These are phyloP conservation scores for Hydractinia echinata DNA, from an alignment of 30 jellyfish, hydroid and myxozoan genomes.

Conservation along the genomic window DNA sequence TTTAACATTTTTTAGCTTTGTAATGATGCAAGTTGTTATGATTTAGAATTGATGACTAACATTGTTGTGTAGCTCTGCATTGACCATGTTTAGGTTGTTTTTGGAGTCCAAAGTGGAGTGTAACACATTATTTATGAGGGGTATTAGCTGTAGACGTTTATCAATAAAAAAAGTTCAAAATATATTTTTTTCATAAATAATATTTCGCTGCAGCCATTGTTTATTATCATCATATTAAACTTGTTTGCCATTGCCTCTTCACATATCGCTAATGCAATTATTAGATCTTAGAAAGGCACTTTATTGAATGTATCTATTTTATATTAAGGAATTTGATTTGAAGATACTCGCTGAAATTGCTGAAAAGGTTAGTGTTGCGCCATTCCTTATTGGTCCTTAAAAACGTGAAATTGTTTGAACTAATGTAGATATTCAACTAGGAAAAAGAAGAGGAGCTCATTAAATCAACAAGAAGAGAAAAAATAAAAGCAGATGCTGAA, in stretches of 20 bases:
- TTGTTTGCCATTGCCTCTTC: too few relatives aligned
- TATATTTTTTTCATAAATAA: neutral
- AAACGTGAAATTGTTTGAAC: neutral
- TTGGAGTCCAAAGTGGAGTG: too few relatives aligned
- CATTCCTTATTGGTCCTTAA: neutral
- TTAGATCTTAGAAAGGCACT: neutral
- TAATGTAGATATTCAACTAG: constrained; percentile 2
- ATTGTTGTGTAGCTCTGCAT: too few relatives aligned
- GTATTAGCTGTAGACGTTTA: neutral
- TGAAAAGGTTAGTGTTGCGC: constrained; percentile 35
- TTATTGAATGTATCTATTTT: neutral
- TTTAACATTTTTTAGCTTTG: too few relatives aligned
- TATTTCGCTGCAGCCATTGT: neutral
- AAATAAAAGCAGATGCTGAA: constrained; percentile 75
- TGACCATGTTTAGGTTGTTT: too few relatives aligned
- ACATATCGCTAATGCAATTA: too few relatives aligned
- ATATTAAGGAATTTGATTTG: constrained; percentile 63
- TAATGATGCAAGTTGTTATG: too few relatives aligned
- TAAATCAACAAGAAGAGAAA: constrained; percentile 53
- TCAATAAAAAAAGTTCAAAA: neutral
- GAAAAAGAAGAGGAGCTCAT: constrained; percentile 34
- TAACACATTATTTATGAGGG: too few relatives aligned
- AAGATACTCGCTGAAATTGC: constrained; percentile 58
- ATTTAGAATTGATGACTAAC: too few relatives aligned
- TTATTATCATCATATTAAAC: neutral